Evolutionary conservation across 2,888 invertebrate species (phyloP).

Genomic region (Leptogaster cylindrica): DNA sequence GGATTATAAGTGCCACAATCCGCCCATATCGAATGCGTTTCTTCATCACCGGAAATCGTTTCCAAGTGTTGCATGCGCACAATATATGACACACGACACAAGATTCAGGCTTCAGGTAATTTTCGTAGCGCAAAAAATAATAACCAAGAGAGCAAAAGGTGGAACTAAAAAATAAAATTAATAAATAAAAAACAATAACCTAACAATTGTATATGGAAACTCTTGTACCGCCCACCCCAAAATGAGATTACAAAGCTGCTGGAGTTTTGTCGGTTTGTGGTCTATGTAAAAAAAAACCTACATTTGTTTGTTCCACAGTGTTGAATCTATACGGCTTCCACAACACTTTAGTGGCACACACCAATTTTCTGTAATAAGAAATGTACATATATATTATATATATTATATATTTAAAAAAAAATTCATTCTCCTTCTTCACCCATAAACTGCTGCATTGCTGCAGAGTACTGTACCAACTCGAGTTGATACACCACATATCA

Average conservation of each 20-base stretch:
- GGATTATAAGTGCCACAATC: background rate
- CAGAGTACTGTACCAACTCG: no score
- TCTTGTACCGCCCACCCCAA: conserved; percentile 34
- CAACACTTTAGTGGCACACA: background rate
- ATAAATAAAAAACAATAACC: no score
- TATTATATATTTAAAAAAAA: no score
- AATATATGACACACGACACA: conserved; percentile 32
- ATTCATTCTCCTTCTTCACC: no score
- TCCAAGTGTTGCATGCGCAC: conserved; percentile 29
- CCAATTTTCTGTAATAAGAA: no score
- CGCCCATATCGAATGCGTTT: conserved; percentile 6
- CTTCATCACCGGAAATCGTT: conserved; percentile 39
- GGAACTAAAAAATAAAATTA: conserved; percentile 12
- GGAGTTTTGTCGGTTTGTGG: conserved; percentile 12
- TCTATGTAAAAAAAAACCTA: no score
- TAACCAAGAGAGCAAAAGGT: conserved; percentile 4
- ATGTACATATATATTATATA: no score
- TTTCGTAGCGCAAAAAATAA: conserved; percentile 11
- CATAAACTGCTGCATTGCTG: no score
- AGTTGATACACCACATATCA: no score
- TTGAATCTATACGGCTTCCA: background rate
- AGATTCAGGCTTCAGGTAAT: conserved; percentile 4
- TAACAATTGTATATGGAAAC: no score
- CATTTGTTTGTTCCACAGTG: background rate
- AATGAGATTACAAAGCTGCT: conserved; percentile 29